Evolutionary conservation across 2,797 vertebrate genomes (phyloP).

Genomic region (Todus mexicanus): DNA sequence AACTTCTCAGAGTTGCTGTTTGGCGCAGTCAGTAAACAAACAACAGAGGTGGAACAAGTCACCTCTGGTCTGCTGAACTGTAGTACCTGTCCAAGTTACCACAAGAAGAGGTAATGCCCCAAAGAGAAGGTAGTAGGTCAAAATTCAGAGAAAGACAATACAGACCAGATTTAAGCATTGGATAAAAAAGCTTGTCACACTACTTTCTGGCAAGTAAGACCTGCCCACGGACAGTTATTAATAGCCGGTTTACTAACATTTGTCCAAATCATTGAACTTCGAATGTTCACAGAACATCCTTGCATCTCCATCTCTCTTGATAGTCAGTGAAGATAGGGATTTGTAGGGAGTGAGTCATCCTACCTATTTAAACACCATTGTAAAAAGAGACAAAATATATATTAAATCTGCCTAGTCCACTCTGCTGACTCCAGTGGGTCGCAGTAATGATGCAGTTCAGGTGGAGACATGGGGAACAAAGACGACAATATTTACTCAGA

Average conservation of each 20-base stretch:
- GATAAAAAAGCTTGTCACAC: background rate
- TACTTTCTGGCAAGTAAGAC: background rate
- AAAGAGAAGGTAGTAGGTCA: background rate
- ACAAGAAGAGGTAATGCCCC: background rate
- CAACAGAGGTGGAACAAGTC: background rate
- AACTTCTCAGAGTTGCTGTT: background rate
- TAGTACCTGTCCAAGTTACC: background rate
- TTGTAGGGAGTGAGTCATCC: background rate
- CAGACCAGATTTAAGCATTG: background rate
- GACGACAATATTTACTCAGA: background rate
- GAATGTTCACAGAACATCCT: background rate
- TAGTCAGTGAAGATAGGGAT: background rate
- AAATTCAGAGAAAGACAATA: background rate
- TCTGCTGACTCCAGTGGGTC: background rate
- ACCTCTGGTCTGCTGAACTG: background rate
- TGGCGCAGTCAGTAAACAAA: background rate
- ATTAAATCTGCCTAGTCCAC: background rate
- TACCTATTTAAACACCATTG: background rate
- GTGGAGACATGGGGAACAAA: background rate
- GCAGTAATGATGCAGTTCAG: background rate
- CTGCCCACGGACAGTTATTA: background rate
- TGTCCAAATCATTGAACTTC: background rate
- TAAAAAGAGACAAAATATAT: background rate
- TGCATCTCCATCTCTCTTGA: background rate
- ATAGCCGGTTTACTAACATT: background rate